Evolutionary conservation across 2,888 invertebrate genomes (phyloP), one percentile per base, ranked within the genome.

Genomic region (Xylophagus ater): DNA sequence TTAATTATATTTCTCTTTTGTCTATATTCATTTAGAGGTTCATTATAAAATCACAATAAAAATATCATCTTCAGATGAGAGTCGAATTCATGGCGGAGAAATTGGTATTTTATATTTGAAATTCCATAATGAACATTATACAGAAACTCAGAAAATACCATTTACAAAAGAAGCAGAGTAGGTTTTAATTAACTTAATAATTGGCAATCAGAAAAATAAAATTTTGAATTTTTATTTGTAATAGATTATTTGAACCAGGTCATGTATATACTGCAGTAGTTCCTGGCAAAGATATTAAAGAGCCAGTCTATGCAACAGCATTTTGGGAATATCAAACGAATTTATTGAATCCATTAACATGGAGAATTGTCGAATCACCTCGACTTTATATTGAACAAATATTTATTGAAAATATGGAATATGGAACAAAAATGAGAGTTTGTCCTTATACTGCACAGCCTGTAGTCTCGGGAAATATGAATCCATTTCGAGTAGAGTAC

Each of bases 301-400:
- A 76, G 20, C 73, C 84, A 3, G 69, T 74, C 41, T 73, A 76
- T 2, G 76, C 79, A 0, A 73, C 80, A 47, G 73, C 86, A 2
- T 74, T 78, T 51, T 88, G 85, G 85, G 77, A 78, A 51, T 86
- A 83, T 52, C 76, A 79, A 51, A 79, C 80, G 3, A 84, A 78
- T 45, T 60, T 83, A 15, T 73, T 86, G 50, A 88, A 87, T 62
- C 84, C 87, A 0, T 71, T 87, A 47, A 86, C 87, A 0, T 88
- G 88, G 87, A 69, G 88, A 41, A 62, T 86, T 24, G 62, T 86
- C 7, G 72, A 78, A 40, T 76, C 76, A 4, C 82, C 88, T 0
- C 74, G 77, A 46, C 76, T 86, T 38, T 82, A 78, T 56, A 65
- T 88, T 33, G 78, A 80, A 41, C 76, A 76, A 45, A 63, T 88